A percentile compares a stretch with the other conserved stretches of the same genome.
phyloP scores from a whole-genome alignment of 1,140 invertebrate species.

The Trichonephila clavata region DNA sequence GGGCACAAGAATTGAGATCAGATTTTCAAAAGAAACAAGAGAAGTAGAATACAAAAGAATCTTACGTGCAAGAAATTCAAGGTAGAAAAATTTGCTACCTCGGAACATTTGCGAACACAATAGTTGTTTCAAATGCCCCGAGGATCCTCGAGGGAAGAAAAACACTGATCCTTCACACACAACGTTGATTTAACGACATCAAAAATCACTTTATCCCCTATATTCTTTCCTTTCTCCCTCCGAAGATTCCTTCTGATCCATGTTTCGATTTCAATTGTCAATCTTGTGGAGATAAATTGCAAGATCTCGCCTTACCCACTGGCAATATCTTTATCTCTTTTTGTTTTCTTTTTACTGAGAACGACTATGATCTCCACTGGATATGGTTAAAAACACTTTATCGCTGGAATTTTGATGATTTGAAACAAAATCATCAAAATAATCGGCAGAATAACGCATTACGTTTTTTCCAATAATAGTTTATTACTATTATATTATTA shows the following conservation, averaged over 20 bases:
- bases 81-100: too few species aligned
- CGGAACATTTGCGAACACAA: slow-evolving; percentile 10
- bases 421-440: too few species aligned
- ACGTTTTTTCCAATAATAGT: too few species aligned
- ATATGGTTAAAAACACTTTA: too few species aligned
- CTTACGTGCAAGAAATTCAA: too few species aligned
- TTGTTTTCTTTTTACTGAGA: background rate
- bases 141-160: slow-evolving; percentile 16
- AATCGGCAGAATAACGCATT: too few species aligned
- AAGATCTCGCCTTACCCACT: slow-evolving; percentile 61
- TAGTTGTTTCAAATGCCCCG: slow-evolving; percentile 8
- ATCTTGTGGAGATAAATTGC: slow-evolving; percentile 67
- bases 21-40: too few species aligned
- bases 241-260: slow-evolving; percentile 46
- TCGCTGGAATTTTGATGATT: too few species aligned
- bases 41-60: too few species aligned
- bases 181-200: slow-evolving; percentile 66
- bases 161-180: slow-evolving; percentile 56
- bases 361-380: too few species aligned
- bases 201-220: slow-evolving; percentile 57
- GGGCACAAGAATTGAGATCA: too few species aligned
- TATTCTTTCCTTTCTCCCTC: background rate
- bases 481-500: too few species aligned
- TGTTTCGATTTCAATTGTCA: slow-evolving; percentile 70
- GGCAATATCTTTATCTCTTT: background rate